Base-by-base conservation (phyloP, 2,113 vertebrate species). In the Spilogale gracilis region DNA sequence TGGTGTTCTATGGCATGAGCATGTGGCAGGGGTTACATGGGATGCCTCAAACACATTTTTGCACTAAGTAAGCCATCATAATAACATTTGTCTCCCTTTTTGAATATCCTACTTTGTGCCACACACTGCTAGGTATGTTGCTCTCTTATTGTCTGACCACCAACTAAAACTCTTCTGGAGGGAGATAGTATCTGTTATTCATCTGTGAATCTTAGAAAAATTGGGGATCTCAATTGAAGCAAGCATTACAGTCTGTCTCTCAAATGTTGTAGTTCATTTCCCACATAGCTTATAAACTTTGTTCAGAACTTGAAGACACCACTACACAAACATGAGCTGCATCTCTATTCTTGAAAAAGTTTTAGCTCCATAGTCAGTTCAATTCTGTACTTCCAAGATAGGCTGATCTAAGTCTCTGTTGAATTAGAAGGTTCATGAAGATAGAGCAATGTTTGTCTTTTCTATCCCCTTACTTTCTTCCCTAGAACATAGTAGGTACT, bases 1-100 rank as follows among this genome's bases (percentile, higher is more conserved):
- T 94, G 74, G 96, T 97, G 97, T 96, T 97, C 84, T 10, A 12
- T 32, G 27, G 9, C 18, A 0, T 8, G 63, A 87, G 27, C 5
- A 27, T 21, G 56, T 11, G 52, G 50, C 48, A 61, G 50, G 50
- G 3, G 54, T 80, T 25, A 48, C 25, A 4, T 27, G 58, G 56
- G 80, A 52, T 85, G 63, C 63, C 9, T 93, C 80, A 50, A 89
- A 56, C 73, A 14, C 6, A 4, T 73, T 82, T 65, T 43, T 94
- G 13, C 18, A 63, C 58, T 78, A 78, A 65, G 11, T 60, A 67
- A 97, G 16, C 27, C 73, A 58, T 56, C 48, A 86, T n/a, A 25
- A 23, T 69, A 73, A 60, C 9, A 30, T 48, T 38, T 63, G 2
- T 67, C 54, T 76, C 43, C 27, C 38, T 67, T 78, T n/a, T 11